Evolutionary conservation across 1,140 invertebrate species (phyloP).

Genomic region (Psix sp.): DNA sequence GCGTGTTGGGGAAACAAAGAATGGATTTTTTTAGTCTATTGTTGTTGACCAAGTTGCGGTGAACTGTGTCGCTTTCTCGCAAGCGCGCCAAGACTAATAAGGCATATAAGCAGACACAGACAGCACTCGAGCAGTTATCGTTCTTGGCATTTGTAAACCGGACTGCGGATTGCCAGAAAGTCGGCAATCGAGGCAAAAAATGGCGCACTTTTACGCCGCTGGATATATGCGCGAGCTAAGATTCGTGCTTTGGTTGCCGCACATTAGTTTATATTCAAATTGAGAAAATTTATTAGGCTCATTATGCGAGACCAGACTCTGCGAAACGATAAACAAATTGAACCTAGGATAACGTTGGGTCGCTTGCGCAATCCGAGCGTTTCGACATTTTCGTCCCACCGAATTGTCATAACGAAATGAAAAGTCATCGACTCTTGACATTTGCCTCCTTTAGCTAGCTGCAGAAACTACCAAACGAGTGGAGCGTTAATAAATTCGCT

Average conservation of each 20-base stretch:
- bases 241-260: background rate
- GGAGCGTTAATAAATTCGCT: too few relatives aligned
- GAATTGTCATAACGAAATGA: background rate
- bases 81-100: slow-evolving; percentile 38
- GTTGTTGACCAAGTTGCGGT: slow-evolving; percentile 19
- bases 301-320: slow-evolving; percentile 1
- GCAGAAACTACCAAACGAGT: too few relatives aligned
- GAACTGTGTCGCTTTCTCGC: slow-evolving; percentile 11
- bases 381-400: background rate
- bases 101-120: slow-evolving; percentile 19
- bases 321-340: background rate
- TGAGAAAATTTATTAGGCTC: too few relatives aligned
- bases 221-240: background rate
- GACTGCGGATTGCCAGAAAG: slow-evolving; percentile 32
- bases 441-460: background rate
- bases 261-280: too few relatives aligned
- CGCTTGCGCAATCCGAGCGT: background rate
- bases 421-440: slow-evolving; percentile 5
- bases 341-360: background rate
- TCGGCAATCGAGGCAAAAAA: slow-evolving; percentile 34
- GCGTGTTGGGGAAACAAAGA: background rate
- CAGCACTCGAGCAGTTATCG: slow-evolving; percentile 35
- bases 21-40: slow-evolving; percentile 3
- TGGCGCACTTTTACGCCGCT: slow-evolving; percentile 12
- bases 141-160: slow-evolving; percentile 35